Conservation (phyloP, 2,797 vertebrate species). For the Dipus sagitta region DNA sequence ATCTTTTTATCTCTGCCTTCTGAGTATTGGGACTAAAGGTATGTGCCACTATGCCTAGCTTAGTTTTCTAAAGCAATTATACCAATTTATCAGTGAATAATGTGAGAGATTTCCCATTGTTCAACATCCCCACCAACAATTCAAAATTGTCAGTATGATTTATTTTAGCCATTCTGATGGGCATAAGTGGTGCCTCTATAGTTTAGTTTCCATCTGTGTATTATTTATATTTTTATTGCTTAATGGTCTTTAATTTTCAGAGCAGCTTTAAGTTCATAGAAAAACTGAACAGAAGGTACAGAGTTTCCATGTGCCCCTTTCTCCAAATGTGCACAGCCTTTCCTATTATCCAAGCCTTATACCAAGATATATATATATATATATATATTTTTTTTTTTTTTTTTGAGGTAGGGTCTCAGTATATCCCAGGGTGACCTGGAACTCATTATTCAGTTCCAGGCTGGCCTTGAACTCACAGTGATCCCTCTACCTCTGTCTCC, state of each 20-base stretch:
- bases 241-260: neutral
- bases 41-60: no score
- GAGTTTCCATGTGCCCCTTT: neutral
- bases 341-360: neutral
- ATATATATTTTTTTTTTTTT: no score
- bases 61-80: neutral
- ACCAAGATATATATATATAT: neutral
- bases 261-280: neutral
- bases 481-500: no score
- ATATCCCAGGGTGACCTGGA: no score
- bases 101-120: neutral
- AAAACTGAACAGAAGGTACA: neutral
- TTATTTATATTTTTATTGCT: neutral
- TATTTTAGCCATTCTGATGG: slow-evolving; percentile 23
- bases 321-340: neutral
- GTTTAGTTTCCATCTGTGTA: slow-evolving; percentile 15
- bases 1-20: no score
- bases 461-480: no score
- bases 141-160: slow-evolving; percentile 11
- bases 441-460: no score
- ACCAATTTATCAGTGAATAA: neutral
- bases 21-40: no score
- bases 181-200: slow-evolving; percentile 24
- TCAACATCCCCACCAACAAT: neutral
- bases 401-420: no score